Conservation (phyloP, 2,888 invertebrate species). For the Antitype chi region DNA sequence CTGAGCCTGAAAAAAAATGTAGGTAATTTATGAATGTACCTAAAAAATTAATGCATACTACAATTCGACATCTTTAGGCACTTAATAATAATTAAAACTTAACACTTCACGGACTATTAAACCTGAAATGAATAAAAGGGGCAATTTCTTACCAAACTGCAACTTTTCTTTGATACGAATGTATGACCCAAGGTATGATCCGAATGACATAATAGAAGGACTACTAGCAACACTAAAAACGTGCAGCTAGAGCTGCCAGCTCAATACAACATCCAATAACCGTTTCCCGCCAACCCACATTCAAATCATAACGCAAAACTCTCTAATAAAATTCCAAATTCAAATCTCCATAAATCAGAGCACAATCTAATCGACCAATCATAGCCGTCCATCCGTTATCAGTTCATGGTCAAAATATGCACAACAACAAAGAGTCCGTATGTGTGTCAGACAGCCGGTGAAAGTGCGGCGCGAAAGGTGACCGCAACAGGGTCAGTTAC, state of each 20-base stretch:
- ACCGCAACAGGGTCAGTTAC: slow-evolving; percentile 84
- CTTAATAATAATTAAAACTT: neutral
- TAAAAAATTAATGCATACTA: neutral
- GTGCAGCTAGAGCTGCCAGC: neutral
- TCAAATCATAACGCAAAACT: slow-evolving; percentile 23
- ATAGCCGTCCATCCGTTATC: slow-evolving; percentile 58
- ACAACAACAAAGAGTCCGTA: slow-evolving; percentile 67
- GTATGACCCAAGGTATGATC: neutral
- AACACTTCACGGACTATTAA: neutral
- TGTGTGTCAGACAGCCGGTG: slow-evolving; percentile 82
- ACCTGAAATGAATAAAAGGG: neutral
- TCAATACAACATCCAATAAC: too few relatives aligned
- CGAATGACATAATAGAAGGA: neutral
- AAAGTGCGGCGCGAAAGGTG: slow-evolving; percentile 89
- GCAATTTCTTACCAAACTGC: neutral
- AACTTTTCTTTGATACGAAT: neutral
- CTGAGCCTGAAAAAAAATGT: neutral
- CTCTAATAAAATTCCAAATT: slow-evolving; percentile 43
- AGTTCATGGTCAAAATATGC: slow-evolving; percentile 68
- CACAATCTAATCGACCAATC: slow-evolving; percentile 43
- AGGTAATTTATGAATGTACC: neutral
- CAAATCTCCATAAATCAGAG: slow-evolving; percentile 40
- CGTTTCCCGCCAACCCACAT: neutral
- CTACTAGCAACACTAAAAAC: neutral
- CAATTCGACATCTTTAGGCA: neutral